Evolutionary conservation across 2,797 vertebrate species (phyloP).

Genomic region (Brachymystax lenok): DNA sequence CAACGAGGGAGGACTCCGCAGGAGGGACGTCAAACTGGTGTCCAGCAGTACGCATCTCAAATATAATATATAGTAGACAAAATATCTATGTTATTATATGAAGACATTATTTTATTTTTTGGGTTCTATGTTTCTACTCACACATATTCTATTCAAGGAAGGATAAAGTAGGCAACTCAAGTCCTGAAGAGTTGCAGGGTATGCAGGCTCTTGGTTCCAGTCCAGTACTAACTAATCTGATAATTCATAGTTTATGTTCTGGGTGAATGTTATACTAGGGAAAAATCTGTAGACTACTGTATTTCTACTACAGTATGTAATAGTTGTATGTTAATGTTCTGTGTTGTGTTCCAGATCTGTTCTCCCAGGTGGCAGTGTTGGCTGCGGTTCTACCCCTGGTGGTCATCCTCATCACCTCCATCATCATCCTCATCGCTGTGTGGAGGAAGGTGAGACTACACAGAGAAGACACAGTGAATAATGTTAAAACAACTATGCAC

Average conservation of each 20-base stretch:
- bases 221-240: no score
- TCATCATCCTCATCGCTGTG: conserved; percentile 90
- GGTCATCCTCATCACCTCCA: conserved; percentile 86
- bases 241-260: neutral
- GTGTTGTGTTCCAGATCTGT: conserved; percentile 75
- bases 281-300: neutral
- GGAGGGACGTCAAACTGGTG: conserved; percentile 87
- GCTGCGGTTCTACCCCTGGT: conserved; percentile 88
- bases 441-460: conserved; percentile 87
- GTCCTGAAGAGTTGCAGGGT: neutral
- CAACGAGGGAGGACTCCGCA: conserved; percentile 75
- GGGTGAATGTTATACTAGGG: neutral
- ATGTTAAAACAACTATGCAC: neutral
- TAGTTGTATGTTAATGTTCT: conserved; percentile 26
- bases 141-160: neutral
- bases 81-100: neutral
- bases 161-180: neutral
- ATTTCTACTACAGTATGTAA: conserved; percentile 3
- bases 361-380: conserved; percentile 91
- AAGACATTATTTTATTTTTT: neutral
- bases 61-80: no score
- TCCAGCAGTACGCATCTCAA: conserved; percentile 79
- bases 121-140: neutral
- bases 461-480: neutral
- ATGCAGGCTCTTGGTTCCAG: neutral